Base-by-base conservation (phyloP, 2,797 vertebrate species). In the Lindbergichthys nudifrons region DNA sequence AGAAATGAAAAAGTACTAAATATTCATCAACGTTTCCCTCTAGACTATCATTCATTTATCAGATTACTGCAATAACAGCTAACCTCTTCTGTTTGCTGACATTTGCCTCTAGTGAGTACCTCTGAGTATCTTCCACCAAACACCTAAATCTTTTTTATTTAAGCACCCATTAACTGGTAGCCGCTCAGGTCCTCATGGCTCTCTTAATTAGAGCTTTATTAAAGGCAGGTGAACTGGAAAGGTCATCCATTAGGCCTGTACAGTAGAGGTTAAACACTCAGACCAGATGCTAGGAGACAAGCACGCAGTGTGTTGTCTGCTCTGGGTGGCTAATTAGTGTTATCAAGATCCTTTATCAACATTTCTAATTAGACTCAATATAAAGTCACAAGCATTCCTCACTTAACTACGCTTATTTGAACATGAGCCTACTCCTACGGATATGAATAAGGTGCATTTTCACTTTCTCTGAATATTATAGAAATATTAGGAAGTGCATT, bases 171-270 rank as follows among this genome's bases (percentile, higher is more conserved):
- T 85, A 90, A 83, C 64, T n/a, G 58, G 14, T 53, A 65, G 63
- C 59, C 74, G 82, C 78, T 83, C 67, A 51, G 48, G 57, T 69
- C 68, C 78, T 77, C 79, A 82, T 59, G 71, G 48, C 64, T 65
- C 80, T 63, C 73, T 60, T 84, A 85, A 90, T 89, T 86, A 82
- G 75, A 69, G 61, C 69, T 81, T 79, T 59, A 69, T 82, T 83
- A 89, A 79, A 70, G 75, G 56, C 60, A 79, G 61, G 80, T 68
- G 16, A 56, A 71, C 16, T 32, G 65, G 30, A 82, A 85, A 88
- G 83, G 86, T 77, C 81, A 53, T 78, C 46, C 65, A 73, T 83
- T 81, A 79, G 75, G 59, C 62, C 48, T 13, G 41, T 77, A 82
- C 78, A 81, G 75, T 60, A 45, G 46, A 78, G 79, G 79, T 83